A percentile compares a stretch with the other conserved stretches of the same genome.
phyloP scores from a whole-genome alignment of 1,140 invertebrate species.

The Drosophila ogumai region DNA sequence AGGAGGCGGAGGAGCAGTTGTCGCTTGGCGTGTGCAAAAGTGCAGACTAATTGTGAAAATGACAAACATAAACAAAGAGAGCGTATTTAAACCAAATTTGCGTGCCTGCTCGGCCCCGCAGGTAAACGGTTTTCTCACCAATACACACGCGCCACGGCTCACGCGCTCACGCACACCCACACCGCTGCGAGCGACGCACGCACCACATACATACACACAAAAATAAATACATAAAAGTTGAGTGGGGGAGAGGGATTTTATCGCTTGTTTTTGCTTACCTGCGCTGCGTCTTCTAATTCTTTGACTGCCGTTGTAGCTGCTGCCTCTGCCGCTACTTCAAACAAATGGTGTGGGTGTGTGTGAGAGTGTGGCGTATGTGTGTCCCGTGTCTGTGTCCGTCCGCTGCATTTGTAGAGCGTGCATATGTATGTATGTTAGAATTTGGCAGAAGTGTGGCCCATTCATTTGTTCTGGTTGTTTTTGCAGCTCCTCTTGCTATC shows the following conservation, averaged over 20 bases:
- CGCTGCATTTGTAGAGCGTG: conserved; percentile 32
- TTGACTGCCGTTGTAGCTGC: conserved; percentile 18
- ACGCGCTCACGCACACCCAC: conserved; percentile 35
- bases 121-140: conserved; percentile 42
- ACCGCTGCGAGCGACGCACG: conserved; percentile 29
- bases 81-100: conserved; percentile 22
- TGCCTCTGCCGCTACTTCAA: conserved; percentile 39
- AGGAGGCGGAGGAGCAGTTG: conserved; percentile 25
- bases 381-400: conserved; percentile 16
- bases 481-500: conserved; percentile 47
- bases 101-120: conserved; percentile 9
- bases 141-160: conserved; percentile 12
- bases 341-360: conserved; percentile 52
- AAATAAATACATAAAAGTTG: conserved; percentile 33
- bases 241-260: conserved; percentile 43
- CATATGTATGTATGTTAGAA: conserved; percentile 53
- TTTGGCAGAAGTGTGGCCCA: conserved; percentile 63
- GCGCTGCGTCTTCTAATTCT: conserved; percentile 56
- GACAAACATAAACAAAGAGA: conserved; percentile 72
- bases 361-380: conserved; percentile 37
- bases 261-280: conserved; percentile 64
- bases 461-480: conserved; percentile 59
- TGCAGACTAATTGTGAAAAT: conserved; percentile 62
- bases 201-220: conserved; percentile 53
- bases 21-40: conserved; percentile 44